Base-by-base conservation (phyloP, 2,888 invertebrate genomes). In the Barypeithes pellucidus region DNA sequence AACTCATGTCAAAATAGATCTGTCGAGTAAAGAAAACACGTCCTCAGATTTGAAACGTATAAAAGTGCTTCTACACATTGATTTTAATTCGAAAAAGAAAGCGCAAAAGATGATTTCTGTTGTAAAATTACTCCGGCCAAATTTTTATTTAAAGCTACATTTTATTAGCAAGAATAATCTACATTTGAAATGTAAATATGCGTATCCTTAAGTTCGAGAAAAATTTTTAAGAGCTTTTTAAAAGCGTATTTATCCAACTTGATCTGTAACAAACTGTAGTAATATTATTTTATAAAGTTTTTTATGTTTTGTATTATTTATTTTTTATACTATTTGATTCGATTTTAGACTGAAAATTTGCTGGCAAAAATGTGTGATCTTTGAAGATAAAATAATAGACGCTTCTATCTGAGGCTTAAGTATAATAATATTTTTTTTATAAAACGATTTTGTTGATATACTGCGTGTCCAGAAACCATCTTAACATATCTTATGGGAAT, bases 291-390 rank as follows among this genome's bases (percentile, higher is more conserved):
- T 22, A 24, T 24, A 24, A 24, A 18, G 3, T 4, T 12, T 39
- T n/a, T 39, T n/a, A 16, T 50, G 22, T 11, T 4, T 4, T 50
- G 8, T 24, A 9, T 24, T 50, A 24, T 24, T 50, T 50, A 22
- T n/a, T 22, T 24, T 54, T 24, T 54, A n/a, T 54, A 54, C 33
- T 33, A 33, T 54, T 16, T 54, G n/a, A 54, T 16, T 29, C 29
- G 14, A 54, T 12, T 54, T 33, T 54, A 54, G 54, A 54, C 54
- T 54, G 54, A 54, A 54, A 54, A n/a, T 24, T 52, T 33, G 16
- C 14, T 54, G 29, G 54, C 33, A 33, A 33, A 54, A 54, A 16
- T 33, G 54, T 54, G 54, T 54, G 54, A 50, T 50, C 20, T 50
- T 5, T 50, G 24, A 22, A 50, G 22, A 3, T 47, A 47, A 16